Base-by-base conservation (phyloP, 2,888 invertebrate genomes). In the Lathronympha strigana region DNA sequence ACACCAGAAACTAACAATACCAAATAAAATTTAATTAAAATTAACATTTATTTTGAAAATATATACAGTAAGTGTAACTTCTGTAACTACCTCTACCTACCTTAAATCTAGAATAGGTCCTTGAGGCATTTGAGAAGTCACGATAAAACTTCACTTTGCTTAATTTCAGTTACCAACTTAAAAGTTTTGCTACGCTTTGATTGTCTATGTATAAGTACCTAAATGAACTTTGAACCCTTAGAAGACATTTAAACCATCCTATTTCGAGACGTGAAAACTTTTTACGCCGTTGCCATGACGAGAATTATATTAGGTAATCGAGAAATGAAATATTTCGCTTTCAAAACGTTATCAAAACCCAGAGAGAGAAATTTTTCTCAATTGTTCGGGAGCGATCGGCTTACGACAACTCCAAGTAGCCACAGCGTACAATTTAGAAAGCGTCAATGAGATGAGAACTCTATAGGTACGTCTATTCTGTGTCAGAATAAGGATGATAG, bases 401-500 rank as follows among this genome's bases (percentile, higher is more conserved):
- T n/a, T n/a, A n/a, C n/a, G n/a, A n/a, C n/a, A n/a, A n/a, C n/a
- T n/a, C n/a, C n/a, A n/a, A n/a, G n/a, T n/a, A n/a, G n/a, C n/a
- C n/a, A n/a, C n/a, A n/a, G n/a, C n/a, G n/a, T n/a, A n/a, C n/a
- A n/a, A n/a, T n/a, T n/a, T n/a, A n/a, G n/a, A n/a, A n/a, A n/a
- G n/a, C n/a, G n/a, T n/a, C n/a, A n/a, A n/a, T n/a, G n/a, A n/a
- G n/a, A n/a, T n/a, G n/a, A n/a, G n/a, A n/a, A n/a, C n/a, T n/a
- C n/a, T n/a, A n/a, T n/a, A n/a, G n/a, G n/a, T n/a, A n/a, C n/a
- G n/a, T n/a, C n/a, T n/a, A n/a, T n/a, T n/a, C n/a, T n/a, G n/a
- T n/a, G 61, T 15, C 50, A 61, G 43, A 62, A 62, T 45, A 45
- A 36, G 31, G 15, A 51, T n/a, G n/a, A n/a, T n/a, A n/a, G n/a